Evolutionary conservation across 2,113 vertebrate genomes (phyloP).

Genomic region (Callopanchax toddi): DNA sequence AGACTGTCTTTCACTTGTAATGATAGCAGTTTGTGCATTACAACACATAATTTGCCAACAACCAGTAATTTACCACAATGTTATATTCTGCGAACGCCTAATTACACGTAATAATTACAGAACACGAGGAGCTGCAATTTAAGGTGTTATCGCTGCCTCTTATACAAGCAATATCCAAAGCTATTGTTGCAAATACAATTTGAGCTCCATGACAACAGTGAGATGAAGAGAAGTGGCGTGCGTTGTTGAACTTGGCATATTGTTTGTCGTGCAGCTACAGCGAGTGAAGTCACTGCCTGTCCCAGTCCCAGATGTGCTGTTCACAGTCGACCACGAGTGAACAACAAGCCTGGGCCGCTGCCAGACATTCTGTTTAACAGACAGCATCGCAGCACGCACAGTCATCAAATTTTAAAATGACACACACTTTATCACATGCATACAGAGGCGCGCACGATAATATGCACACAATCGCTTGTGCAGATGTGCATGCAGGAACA

Average conservation of each 20-base stretch:
- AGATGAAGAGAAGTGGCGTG: constrained; percentile 34
- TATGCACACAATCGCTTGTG: constrained; percentile 45
- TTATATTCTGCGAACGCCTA: constrained; percentile 50
- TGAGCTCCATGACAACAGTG: constrained; percentile 66
- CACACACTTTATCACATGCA: constrained; percentile 45
- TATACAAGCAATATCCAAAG: constrained; percentile 16
- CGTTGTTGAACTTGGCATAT: constrained; percentile 51
- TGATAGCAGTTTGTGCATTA: constrained; percentile 52
- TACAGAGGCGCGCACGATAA: constrained; percentile 28
- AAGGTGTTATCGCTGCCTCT: constrained; percentile 41
- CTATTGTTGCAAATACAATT: constrained; percentile 52
- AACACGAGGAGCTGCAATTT: constrained; percentile 42
- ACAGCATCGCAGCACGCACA: constrained; percentile 52
- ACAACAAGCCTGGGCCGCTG: constrained; percentile 50
- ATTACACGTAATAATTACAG: constrained; percentile 65
- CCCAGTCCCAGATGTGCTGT: constrained; percentile 63
- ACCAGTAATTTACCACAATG: constrained; percentile 62
- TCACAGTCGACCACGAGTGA: constrained; percentile 59
- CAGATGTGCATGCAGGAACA: constrained; percentile 57
- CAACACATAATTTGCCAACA: constrained; percentile 66
- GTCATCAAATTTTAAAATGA: constrained; percentile 67
- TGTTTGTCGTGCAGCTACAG: constrained; percentile 20
- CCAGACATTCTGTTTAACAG: constrained; percentile 40
- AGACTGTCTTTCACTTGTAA: constrained; percentile 44
- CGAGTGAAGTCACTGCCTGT: constrained; percentile 31